Base-by-base conservation (phyloP, 2,888 invertebrate species). In the Rhagophthalmus giganteus region DNA sequence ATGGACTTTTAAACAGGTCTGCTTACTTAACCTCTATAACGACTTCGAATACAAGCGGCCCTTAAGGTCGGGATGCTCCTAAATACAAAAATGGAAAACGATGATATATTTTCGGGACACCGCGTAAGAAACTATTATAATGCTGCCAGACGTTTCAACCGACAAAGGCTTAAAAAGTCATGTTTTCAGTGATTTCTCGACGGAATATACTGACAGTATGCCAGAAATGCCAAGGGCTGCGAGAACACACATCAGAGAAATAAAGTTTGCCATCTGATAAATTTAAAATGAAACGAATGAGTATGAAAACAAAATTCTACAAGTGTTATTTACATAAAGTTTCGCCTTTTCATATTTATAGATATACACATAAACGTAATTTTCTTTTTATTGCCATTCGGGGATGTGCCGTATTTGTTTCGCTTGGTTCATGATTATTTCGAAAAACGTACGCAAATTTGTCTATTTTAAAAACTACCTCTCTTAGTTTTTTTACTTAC, bases 111-210 rank as follows among this genome's bases (percentile, higher is more conserved):
- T 20, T 20, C 7, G 7, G 7, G 7, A 20, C n/a, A n/a, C n/a
- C 7, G 20, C 20, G 20, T 3, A 20, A 20, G 20, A 7, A n/a
- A n/a, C n/a, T n/a, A n/a, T n/a, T 26, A 9, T 26, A 26, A 28
- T 28, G 6, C 10, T 24, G 14, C 2, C 5, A 25, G 13, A 14
- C 13, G 9, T 37, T 37, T 26, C 34, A 3, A 13, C 24, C 12
- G 8, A 37, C 37, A 37, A 37, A 12, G 25, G 34, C 13, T 26
- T 37, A 9, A 37, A 37, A 37, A 28, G 28, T 39, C 28, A 15
- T 28, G 28, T 28, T 39, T 39, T 16, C 39, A 28, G 30, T 16
- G 39, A 39, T 39, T 39, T 39, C 39, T 39, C 39, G 39, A 39
- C 16, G 39, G 37, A 37, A 37, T 37, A 37, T 26, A 13, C 37